Base-by-base conservation (phyloP, 2,113 vertebrate species). In the Dendrocopos noguchii region DNA sequence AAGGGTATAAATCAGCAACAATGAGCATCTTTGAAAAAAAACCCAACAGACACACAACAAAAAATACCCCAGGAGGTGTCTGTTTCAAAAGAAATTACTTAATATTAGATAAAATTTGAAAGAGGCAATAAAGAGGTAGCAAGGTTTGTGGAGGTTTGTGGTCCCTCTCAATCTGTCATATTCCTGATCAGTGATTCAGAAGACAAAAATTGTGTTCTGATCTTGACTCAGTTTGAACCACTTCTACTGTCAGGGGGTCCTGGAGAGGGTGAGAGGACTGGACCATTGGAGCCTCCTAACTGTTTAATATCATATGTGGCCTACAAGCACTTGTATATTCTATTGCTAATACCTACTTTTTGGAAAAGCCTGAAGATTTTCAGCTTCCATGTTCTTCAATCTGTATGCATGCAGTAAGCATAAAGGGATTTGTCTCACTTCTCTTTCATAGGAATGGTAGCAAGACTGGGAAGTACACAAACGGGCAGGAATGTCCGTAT, bases 231-330 rank as follows among this genome's bases (percentile, higher is more conserved):
- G 6, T 42, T 10, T 80, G 44, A 46, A 83, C 24, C 4, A 34
- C 1, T 46, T 70, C 14, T 47, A 33, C 7, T 77, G 39, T 31
- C 12, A 52, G 12, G 3, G 3, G 6, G 6, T 80, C 8, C 50
- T 47, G 25, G 20, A 65, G 5, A 3, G 4, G 9, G 3, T 4
- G 5, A 27, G 7, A 18, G 3, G 9, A 14, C 33, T 56, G 7
- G 28, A 73, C 5, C 33, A 21, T 34, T 20, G 10, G 20, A 67
- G 1, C 11, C 42, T 57, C 21, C 7, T 66, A 21, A 33, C 10
- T n/a, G 1, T 64, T 64, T 42, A 50, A 19, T 4, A 31, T 4
- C 14, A 39, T 12, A 8, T 12, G 3, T 1, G 22, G 34, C 52
- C 31, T 33, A 15, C 28, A 64, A 52, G 8, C 13, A 34, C 28